Conservation (phyloP, 2,888 invertebrate species). For the Thelaira solivaga region DNA sequence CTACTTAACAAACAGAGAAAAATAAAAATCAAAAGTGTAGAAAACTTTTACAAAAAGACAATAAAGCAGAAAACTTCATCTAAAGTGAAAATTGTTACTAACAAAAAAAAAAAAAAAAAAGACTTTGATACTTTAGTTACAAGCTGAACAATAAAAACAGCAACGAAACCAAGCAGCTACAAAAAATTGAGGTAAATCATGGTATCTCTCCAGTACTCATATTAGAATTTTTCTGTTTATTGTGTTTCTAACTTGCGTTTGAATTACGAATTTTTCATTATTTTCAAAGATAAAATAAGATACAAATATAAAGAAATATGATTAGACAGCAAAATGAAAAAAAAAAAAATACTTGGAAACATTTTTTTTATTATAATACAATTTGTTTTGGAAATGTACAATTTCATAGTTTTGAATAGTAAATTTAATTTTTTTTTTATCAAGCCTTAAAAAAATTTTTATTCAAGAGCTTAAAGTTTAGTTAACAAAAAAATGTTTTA, state of each 20-base stretch:
- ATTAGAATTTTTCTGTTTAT: too few relatives aligned
- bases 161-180: slow-evolving; percentile 8
- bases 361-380: too few relatives aligned
- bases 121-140: slow-evolving; percentile 21
- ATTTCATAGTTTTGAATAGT: too few relatives aligned
- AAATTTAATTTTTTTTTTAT: too few relatives aligned
- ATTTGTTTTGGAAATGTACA: too few relatives aligned
- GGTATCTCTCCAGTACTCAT: neutral
- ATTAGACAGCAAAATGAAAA: neutral
- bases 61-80: slow-evolving; percentile 52
- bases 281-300: too few relatives aligned
- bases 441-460: too few relatives aligned
- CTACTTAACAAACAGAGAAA: neutral
- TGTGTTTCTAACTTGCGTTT: slow-evolving; percentile 22
- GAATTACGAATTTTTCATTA: neutral
- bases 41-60: slow-evolving; percentile 39
- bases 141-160: slow-evolving; percentile 7
- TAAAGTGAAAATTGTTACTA: slow-evolving; percentile 53
- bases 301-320: neutral
- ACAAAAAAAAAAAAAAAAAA: slow-evolving; percentile 14
- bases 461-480: too few relatives aligned
- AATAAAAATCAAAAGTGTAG: neutral
- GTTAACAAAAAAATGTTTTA: too few relatives aligned
- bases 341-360: neutral
- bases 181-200: slow-evolving; percentile 41